phyloP scores from a whole-genome alignment of 1,140 invertebrate species.

The Drosophila sp. region DNA sequence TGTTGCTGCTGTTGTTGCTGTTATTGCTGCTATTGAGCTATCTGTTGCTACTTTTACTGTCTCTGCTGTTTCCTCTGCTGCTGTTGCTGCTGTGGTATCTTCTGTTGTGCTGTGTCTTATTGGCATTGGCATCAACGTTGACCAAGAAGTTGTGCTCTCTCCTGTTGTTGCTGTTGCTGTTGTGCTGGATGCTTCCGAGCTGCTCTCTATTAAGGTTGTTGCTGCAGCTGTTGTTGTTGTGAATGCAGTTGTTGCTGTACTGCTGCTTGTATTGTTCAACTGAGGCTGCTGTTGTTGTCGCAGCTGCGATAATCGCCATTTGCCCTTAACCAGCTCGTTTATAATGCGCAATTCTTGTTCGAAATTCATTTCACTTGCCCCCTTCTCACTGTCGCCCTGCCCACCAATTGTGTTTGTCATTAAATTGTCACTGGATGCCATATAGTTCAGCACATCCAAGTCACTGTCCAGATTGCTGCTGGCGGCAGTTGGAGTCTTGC shows the following conservation, averaged over 20 bases:
- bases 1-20: conserved; percentile 31
- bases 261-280: conserved; percentile 21
- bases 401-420: conserved; percentile 70
- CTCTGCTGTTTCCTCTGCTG: conserved; percentile 38
- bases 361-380: conserved; percentile 67
- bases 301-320: conserved; percentile 42
- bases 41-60: conserved; percentile 27
- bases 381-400: conserved; percentile 39
- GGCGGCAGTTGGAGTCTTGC: conserved; percentile 10
- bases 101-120: conserved; percentile 9
- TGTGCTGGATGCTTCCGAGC: conserved; percentile 40
- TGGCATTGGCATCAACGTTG: conserved; percentile 25
- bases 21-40: conserved; percentile 25
- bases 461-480: conserved; percentile 33
- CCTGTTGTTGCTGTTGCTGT: conserved; percentile 27
- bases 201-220: neutral
- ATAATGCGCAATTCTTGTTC: conserved; percentile 77
- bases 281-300: conserved; percentile 52
- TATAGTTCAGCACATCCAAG: conserved; percentile 50
- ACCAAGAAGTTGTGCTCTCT: conserved; percentile 41
- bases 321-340: conserved; percentile 78
- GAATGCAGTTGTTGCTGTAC: conserved; percentile 32
- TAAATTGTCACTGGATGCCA: conserved; percentile 66
- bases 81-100: conserved; percentile 36
- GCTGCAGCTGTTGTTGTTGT: conserved; percentile 27